Base-by-base conservation (phyloP, 2,888 invertebrate genomes). In the Drosophila ustulata region DNA sequence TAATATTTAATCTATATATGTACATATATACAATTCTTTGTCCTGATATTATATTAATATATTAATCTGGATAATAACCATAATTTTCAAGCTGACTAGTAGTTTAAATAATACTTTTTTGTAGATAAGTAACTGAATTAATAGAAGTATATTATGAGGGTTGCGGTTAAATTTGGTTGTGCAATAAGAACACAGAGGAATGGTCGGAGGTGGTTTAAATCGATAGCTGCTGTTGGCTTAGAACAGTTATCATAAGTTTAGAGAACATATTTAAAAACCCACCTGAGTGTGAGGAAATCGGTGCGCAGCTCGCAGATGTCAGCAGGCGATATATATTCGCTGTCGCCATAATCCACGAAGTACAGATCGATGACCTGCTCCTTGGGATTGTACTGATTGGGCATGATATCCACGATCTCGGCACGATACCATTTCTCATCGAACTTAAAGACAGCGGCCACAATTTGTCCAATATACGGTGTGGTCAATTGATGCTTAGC, bases 331-430 rank as follows among this genome's bases (percentile, higher is more conserved):
- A 96, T 93, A 84, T 94, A 94, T 82, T 96, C 96, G 67, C 94
- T 95, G 92, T 98, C 97, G 0, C 98, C 98, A 91, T 97, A 98
- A 93, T 98, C 98, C 57, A 98, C 94, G 92, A 95, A 98, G 91
- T 96, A 96, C 30, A 98, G 94, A 83, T 95, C 95, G 0, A 95
- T 95, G 13, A 94, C 93, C 88, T 93, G 93, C 71, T 95, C 94
- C 23, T 94, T 93, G 0, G 94, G 92, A 81, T 94, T 94, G 82
- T 94, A 94, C 85, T 95, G 95, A 90, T 95, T 94, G 51, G 94
- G 93, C 30, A 94, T 91, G 9, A 95, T 93, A 68, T 94, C 94
- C 58, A 95, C 93, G 5, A 98, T 95, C 90, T 96, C 94, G 1
- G 92, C 92, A 2, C 92, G 89, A 82, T 92, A 92, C 97, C 97